Evolutionary conservation across 2,888 invertebrate genomes (phyloP), one percentile per base, ranked within the genome.

Genomic region (Thymelicus sylvestris): DNA sequence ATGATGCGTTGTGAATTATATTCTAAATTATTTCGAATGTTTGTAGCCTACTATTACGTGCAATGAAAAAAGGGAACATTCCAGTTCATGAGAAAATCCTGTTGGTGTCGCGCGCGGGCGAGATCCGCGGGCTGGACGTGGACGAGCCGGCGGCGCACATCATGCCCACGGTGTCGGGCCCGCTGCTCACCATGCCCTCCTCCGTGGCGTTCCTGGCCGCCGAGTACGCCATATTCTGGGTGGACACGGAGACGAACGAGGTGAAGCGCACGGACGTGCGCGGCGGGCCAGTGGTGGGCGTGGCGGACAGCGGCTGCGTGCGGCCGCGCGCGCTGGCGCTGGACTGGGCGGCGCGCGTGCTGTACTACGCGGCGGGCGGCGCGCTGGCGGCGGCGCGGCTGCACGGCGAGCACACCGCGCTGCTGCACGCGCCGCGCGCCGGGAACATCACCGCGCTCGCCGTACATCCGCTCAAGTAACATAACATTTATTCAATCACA

Each of bases 91-190:
- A 97, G 86, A 95, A 95, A 80, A 97, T 98, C 69, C 88, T 98
- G 74, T 92, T 98, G 76, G 96, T 98, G 81, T 96, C 96, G 3
- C 94, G 96, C 81, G 93, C 95, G 52, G 96, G 96, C 78, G 97
- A 97, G 91, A 97, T 98, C 77, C 95, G 97, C 66, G 98, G 98
- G 60, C 96, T 98, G 72, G 97, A 98, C 88, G 89, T 97, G 76
- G 94, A 95, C 73, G 95, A 96, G 85, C 97, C 97, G 4, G 95
- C 95, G 83, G 96, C 95, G 86, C 96, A 96, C 84, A 96, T 97
- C 57, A 97, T 98, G 78, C 97, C 98, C 10, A 96, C 98, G 24
- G 96, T 98, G 75, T 95, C 97, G 72, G 91, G 95, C 62, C 96
- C 96, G 47, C 94, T 96, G 88, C 95, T 97, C 10, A 91, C 96